Evolutionary conservation across 2,113 vertebrate species (phyloP).

Genomic region (Urocolius indicus): DNA sequence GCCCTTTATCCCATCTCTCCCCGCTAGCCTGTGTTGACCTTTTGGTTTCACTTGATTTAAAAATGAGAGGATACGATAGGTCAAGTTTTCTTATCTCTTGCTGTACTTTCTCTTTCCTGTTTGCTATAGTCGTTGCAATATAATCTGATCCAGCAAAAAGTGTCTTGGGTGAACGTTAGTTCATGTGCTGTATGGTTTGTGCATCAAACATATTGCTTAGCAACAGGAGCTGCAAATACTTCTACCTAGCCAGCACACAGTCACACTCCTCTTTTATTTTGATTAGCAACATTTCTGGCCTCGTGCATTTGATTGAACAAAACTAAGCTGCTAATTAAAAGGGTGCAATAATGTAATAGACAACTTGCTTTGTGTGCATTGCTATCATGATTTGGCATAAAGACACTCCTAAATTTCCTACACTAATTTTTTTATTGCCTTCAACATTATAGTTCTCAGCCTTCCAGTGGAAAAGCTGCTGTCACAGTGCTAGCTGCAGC

Average conservation of each 20-base stretch:
- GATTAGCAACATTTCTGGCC: slow-evolving; percentile 48
- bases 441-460: background rate
- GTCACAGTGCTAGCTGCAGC: background rate
- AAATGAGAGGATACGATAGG: background rate
- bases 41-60: slow-evolving; percentile 9
- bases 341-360: slow-evolving; percentile 12
- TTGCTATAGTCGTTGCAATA: background rate
- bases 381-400: slow-evolving; percentile 30
- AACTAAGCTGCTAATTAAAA: slow-evolving; percentile 64
- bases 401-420: slow-evolving; percentile 31
- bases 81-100: slow-evolving; percentile 20
- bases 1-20: background rate
- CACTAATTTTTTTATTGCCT: slow-evolving; percentile 9
- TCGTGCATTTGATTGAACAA: slow-evolving; percentile 37
- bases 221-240: background rate
- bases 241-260: background rate
- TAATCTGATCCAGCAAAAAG: slow-evolving; percentile 35
- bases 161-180: background rate
- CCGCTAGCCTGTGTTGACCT: slow-evolving; percentile 6
- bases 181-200: background rate
- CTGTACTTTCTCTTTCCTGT: background rate
- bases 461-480: background rate
- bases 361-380: slow-evolving; percentile 16
- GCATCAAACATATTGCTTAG: slow-evolving; percentile 20
- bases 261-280: slow-evolving; percentile 37